Percentiles rank a stretch among this genome's conserved stretches.
Evolutionary conservation across 2,113 vertebrate genomes (phyloP).

Genomic region (Cricetomys ansorgei): DNA sequence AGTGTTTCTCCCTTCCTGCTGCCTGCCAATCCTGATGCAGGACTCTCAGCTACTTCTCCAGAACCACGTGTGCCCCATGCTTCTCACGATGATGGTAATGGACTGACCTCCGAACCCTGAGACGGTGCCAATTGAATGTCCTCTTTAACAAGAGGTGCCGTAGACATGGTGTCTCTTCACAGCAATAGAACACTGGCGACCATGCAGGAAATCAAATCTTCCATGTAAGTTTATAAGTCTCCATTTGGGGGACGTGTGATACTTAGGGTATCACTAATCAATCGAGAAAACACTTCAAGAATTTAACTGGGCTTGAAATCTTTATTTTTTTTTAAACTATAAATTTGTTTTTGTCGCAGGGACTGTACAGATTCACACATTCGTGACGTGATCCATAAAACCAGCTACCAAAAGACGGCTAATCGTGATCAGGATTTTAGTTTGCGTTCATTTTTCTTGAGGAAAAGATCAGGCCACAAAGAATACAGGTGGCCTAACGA

Average conservation of each 20-base stretch:
- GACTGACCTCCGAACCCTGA: background rate
- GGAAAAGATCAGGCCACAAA: background rate
- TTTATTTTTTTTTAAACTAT: slow-evolving; percentile 21
- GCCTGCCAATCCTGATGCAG: background rate
- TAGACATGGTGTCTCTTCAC: too few species aligned
- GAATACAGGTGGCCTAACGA: background rate
- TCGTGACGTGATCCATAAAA: background rate
- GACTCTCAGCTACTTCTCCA: too few species aligned
- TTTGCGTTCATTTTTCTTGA: slow-evolving; percentile 31
- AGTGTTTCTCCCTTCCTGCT: too few species aligned
- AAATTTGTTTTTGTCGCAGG: background rate
- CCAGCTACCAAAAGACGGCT: background rate
- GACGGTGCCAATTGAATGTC: background rate
- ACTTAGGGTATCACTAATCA: background rate
- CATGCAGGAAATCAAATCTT: slow-evolving; percentile 15
- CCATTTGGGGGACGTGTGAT: background rate
- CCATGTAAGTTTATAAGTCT: background rate
- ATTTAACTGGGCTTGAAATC: background rate
- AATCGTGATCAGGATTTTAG: background rate
- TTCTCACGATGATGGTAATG: background rate
- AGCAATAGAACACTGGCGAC: background rate
- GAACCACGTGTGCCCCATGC: background rate
- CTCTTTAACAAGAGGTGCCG: too few species aligned
- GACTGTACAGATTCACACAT: background rate
- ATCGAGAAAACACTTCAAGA: background rate